These are phyloP conservation scores for Rhinoptilus africanus DNA, from an alignment of 2,113 vertebrate genomes.

Conservation along the genomic window DNA sequence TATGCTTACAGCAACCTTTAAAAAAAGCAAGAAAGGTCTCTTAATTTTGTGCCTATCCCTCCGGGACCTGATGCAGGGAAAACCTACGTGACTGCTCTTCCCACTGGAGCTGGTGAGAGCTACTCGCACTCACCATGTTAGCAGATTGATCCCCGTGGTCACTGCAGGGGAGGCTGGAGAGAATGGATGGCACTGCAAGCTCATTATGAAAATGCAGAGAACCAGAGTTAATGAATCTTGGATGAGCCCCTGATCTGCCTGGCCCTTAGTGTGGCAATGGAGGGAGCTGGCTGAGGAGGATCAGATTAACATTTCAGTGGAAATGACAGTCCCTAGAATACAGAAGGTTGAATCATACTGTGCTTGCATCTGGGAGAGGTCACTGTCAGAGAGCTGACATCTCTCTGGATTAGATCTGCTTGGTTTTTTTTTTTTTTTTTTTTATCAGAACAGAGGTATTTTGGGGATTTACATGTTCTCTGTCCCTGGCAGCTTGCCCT, in stretches of 20 bases:
- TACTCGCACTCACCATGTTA: neutral
- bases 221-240: constrained; percentile 33
- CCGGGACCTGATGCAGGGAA: neutral
- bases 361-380: neutral
- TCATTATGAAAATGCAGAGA: constrained; percentile 13
- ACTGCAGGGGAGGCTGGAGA: neutral
- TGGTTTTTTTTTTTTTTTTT: neutral
- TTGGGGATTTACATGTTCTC: neutral
- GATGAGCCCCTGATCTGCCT: neutral
- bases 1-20: neutral
- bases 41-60: neutral
- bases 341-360: neutral
- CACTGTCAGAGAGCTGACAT: neutral
- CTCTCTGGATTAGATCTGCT: neutral
- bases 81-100: neutral
- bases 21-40: neutral
- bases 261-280: neutral
- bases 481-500: constrained; percentile 17
- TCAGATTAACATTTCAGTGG: neutral
- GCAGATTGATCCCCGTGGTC: neutral
- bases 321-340: neutral
- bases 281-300: neutral
- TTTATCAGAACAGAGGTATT: constrained; percentile 12
- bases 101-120: neutral
- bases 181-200: constrained; percentile 20